phyloP scores from a whole-genome alignment of 2,797 vertebrate species.

The Thunnus albacares region DNA sequence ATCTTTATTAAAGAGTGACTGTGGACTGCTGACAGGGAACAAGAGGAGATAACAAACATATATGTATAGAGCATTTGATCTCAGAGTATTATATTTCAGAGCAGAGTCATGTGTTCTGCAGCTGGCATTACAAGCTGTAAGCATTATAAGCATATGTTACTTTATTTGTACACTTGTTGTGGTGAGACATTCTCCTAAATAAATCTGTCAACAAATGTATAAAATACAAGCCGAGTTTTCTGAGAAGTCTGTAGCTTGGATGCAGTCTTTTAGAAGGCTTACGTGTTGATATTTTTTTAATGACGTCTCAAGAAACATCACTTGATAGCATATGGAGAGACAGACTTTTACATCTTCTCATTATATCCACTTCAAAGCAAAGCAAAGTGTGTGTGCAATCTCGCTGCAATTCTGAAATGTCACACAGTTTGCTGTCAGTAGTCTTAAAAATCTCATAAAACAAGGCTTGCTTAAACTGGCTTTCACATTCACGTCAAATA shows the following conservation, averaged over 20 bases:
- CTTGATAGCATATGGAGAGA: constrained; percentile 22
- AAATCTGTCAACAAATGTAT: background rate
- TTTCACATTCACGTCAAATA: constrained; percentile 47
- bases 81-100: background rate
- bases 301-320: constrained; percentile 29
- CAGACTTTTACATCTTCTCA: constrained; percentile 35
- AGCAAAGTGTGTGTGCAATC: constrained; percentile 31
- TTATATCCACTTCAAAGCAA: constrained; percentile 58
- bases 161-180: background rate
- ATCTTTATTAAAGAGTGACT: background rate
- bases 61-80: background rate
- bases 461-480: constrained; percentile 33
- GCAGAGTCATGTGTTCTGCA: background rate
- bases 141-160: background rate
- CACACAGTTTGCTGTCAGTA: constrained; percentile 43
- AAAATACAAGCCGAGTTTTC: constrained; percentile 15
- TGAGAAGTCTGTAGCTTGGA: background rate
- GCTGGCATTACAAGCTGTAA: background rate
- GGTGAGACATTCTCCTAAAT: background rate
- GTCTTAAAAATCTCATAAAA: constrained; percentile 56
- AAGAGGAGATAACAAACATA: background rate
- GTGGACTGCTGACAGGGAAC: background rate
- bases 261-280: constrained; percentile 5
- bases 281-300: constrained; percentile 33
- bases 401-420: constrained; percentile 47